Conservation (phyloP, 2,797 vertebrate species). For the Cephalopachus bancanus region DNA sequence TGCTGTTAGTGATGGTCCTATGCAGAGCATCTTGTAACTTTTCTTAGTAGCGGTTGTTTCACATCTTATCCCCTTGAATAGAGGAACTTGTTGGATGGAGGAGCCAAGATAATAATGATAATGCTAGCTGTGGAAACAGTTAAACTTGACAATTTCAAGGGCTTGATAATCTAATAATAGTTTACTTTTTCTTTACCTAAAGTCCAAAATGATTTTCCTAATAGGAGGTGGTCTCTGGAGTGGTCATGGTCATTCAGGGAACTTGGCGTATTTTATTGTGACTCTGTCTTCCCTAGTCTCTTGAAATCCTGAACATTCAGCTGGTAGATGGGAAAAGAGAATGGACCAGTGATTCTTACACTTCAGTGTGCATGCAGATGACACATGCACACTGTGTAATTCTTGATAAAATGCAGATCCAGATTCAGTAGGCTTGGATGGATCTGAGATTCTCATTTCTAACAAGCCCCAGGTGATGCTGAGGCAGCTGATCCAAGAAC, state of each 20-base stretch:
- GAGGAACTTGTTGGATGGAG: background rate
- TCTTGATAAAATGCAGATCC: background rate
- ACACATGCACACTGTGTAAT: background rate
- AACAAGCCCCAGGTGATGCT: background rate
- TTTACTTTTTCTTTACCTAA: slow-evolving; percentile 1
- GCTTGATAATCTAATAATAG: background rate
- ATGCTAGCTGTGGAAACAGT: background rate
- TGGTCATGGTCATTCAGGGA: background rate
- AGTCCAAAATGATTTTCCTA: background rate
- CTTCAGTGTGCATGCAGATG: background rate
- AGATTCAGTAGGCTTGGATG: background rate
- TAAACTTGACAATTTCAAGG: background rate
- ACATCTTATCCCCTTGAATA: slow-evolving; percentile 21
- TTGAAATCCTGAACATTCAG: background rate
- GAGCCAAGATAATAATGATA: background rate
- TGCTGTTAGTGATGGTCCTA: background rate
- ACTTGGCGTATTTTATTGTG: background rate
- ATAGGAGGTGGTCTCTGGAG: background rate
- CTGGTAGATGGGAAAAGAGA: background rate
- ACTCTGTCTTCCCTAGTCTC: background rate
- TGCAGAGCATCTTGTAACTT: background rate
- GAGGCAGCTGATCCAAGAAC: background rate
- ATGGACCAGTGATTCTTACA: background rate
- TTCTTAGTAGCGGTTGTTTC: background rate
- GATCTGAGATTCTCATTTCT: background rate